Evolutionary conservation across 2,113 vertebrate genomes (phyloP), one percentile per base, ranked within the genome.

Genomic region (Pheucticus melanocephalus): DNA sequence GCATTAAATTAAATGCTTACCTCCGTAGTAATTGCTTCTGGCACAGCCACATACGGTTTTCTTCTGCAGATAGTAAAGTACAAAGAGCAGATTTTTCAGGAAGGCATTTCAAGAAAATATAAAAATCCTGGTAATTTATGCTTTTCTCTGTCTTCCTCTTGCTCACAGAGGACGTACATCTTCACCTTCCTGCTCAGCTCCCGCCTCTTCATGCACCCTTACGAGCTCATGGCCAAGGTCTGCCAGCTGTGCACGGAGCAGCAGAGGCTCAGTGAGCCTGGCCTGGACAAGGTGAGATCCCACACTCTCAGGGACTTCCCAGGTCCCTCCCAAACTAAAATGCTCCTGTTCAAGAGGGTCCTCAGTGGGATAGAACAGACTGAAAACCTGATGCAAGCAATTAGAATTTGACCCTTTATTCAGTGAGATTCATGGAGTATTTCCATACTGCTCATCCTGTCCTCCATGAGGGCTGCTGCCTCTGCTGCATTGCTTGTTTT

Each of bases 161-260:
- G 6, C 50, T 91, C 31, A 22, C 98, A 99, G 99, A 99, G 98
- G 94, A 99, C 99, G 0, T 99, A 99, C 88, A 99, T 99, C 95
- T 99, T 99, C 94, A 99, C 99, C 61, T 99, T 99, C 95, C 97
- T 99, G 45, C 98, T 99, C 71, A 99, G 98, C 79, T 99, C 99
- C 15, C 99, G 99, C 27, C 97, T 99, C 42, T 99, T 99, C 92
- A 97, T 99, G 96, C 99, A 98, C 72, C 99, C 99, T 0, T 98
- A 98, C 5, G 99, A 99, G 63, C 98, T 99, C 66, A 99, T 99
- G 99, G 98, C 98, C 71, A 99, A 98, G 93, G 99, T 99, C 66
- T 99, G 98, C 92, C 98, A 99, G 57, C 97, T 99, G 72, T 99
- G 98, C 84, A 40, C 95, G 28, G 99, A 99, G 88, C 98, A 99